phyloP scores from a whole-genome alignment of 2,113 vertebrate genomes.

The Gila orcuttii region DNA sequence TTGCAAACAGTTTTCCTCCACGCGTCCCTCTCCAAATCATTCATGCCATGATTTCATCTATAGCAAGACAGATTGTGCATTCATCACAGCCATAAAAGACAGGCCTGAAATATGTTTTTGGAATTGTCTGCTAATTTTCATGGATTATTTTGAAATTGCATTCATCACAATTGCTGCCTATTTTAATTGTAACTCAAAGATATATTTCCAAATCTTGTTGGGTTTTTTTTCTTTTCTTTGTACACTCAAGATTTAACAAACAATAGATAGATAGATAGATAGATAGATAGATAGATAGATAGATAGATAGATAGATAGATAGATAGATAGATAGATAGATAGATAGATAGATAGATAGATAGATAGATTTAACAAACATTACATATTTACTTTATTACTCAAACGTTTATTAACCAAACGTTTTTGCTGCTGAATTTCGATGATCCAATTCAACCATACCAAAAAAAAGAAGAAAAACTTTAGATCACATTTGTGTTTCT shows the following conservation, averaged over 20 bases:
- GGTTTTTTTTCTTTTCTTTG: background rate
- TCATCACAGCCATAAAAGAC: background rate
- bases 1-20: conserved; percentile 35
- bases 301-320: background rate
- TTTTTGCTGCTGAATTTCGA: too few species aligned
- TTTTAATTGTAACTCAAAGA: background rate
- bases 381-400: too few species aligned
- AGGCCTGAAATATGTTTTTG: background rate
- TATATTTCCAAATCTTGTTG: background rate
- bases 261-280: background rate
- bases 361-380: too few species aligned
- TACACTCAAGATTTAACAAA: background rate
- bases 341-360: background rate
- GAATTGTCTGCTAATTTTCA: background rate
- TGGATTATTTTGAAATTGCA: background rate
- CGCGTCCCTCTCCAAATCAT: conserved; percentile 16
- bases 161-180: background rate
- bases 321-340: background rate
- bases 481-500: too few species aligned
- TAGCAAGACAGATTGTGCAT: background rate
- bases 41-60: background rate
- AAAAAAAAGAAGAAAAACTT: too few species aligned
- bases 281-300: background rate
- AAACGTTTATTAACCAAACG: too few species aligned
- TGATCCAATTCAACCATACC: too few species aligned